Base-by-base conservation (phyloP, 2,113 vertebrate genomes). In the zebrafish (Danio rerio) region DNA sequence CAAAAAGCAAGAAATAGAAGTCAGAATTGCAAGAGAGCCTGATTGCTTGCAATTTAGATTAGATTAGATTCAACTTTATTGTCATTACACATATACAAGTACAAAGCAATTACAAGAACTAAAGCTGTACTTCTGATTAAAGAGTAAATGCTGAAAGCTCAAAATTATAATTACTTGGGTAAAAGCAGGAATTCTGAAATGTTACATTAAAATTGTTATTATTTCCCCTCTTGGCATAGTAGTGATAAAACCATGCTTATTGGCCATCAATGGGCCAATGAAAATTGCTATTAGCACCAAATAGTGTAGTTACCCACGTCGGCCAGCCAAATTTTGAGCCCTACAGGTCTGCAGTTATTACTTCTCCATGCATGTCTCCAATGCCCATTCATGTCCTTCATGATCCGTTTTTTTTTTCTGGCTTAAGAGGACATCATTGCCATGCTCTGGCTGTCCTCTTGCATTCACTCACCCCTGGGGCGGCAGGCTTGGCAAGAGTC, bases 351-450 rank as follows among this genome's bases (percentile, higher is more conserved):
- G 45, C 43, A 45, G 43, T 68, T 2, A 68, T 68, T 18, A 2
- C n/a, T 11, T 47, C 42, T 18, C 5, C 18, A 2, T 10, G 21
- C 58, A 20, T 5, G 9, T 21, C 59, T 52, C 3, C 47, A 12
- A 66, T 45, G n/a, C 63, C 42, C 49, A 58, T 63, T 50, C 40
- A 63, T 56, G 65, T 70, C 31, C 68, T 50, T 73, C 49, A 11
- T 56, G 7, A 20, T 18, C 62, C 13, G 21, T 68, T 61, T 13
- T 71, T 62, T n/a, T 52, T 56, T 50, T 63, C 69, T 68, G 13
- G 56, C 45, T 73, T 63, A 21, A 47, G 13, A 65, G 87, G 80
- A 88, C 86, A 85, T 88, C 72, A 87, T 74, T 18, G 5, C 31
- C 12, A 63, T 50, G 69, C 74, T 75, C 75, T 81, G 63, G 40